Percentiles rank a stretch among this genome's conserved stretches.
Evolutionary conservation across 2,888 invertebrate genomes (phyloP).

Genomic region (Meteorus cinctellus): DNA sequence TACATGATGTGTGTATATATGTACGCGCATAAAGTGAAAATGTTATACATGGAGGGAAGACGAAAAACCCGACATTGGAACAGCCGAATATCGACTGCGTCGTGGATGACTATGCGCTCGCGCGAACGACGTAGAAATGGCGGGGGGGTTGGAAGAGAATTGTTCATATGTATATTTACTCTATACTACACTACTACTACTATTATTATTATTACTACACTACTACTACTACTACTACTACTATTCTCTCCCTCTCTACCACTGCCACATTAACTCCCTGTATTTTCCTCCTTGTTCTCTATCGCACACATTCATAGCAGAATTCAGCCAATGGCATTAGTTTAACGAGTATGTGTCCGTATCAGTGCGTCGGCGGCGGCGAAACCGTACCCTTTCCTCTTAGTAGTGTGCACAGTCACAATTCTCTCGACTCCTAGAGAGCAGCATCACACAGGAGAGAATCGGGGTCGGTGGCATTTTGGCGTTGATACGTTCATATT

Average conservation of each 20-base stretch:
- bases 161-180: constrained; percentile 27
- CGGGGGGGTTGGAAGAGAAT: constrained; percentile 46
- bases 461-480: constrained; percentile 38
- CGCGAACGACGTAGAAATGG: constrained; percentile 51
- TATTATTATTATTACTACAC: constrained; percentile 22
- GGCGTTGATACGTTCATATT: constrained; percentile 8
- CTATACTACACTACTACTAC: neutral
- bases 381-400: constrained; percentile 53
- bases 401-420: constrained; percentile 58
- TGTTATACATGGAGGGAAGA: neutral
- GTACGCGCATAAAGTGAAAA: constrained; percentile 45
- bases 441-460: constrained; percentile 49
- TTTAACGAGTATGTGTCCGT: constrained; percentile 31
- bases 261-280: constrained; percentile 12
- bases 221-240: constrained; percentile 22
- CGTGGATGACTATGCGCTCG: constrained; percentile 56
- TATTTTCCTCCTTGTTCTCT: constrained; percentile 42
- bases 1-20: neutral
- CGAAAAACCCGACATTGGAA: constrained; percentile 28
- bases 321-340: constrained; percentile 52
- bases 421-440: constrained; percentile 62
- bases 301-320: constrained; percentile 45
- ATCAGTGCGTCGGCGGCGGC: constrained; percentile 53
- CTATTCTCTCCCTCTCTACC: constrained; percentile 13
- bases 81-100: constrained; percentile 53